These are phyloP conservation scores for Amazonetta brasiliensis DNA, from an alignment of 2,797 vertebrate genomes.

Conservation along the genomic window DNA sequence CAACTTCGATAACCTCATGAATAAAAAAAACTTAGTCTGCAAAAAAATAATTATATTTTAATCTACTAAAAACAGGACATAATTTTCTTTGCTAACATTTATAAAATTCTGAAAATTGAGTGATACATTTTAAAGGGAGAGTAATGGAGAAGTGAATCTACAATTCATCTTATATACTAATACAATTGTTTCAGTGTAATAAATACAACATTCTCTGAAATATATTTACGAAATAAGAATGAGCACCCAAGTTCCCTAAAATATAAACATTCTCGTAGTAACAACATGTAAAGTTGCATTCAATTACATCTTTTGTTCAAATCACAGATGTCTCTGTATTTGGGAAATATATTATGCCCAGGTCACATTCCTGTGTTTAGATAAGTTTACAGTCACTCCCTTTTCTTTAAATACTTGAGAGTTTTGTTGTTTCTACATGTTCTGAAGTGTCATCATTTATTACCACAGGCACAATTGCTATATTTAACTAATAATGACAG, in stretches of 20 bases:
- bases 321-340: slow-evolving; percentile 65
- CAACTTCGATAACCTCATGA: background rate
- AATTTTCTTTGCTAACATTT: background rate
- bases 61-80: background rate
- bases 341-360: slow-evolving; percentile 73
- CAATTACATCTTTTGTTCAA: slow-evolving; percentile 55
- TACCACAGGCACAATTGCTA: slow-evolving; percentile 76
- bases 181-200: slow-evolving; percentile 2
- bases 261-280: slow-evolving; percentile 51
- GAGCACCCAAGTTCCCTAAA: background rate
- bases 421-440: slow-evolving; percentile 80
- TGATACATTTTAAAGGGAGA: background rate
- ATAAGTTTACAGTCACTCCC: slow-evolving; percentile 74
- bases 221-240: background rate
- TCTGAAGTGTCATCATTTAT: slow-evolving; percentile 77
- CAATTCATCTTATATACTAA: background rate
- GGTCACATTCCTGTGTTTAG: slow-evolving; percentile 81
- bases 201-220: slow-evolving; percentile 1
- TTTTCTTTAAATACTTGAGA: slow-evolving; percentile 73
- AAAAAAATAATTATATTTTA: background rate
- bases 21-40: background rate
- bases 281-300: slow-evolving; percentile 58
- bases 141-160: background rate
- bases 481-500: slow-evolving; percentile 84
- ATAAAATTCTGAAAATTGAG: background rate